Evolutionary conservation across 1,140 invertebrate genomes (phyloP).

Genomic region (Procambarus clarkii): DNA sequence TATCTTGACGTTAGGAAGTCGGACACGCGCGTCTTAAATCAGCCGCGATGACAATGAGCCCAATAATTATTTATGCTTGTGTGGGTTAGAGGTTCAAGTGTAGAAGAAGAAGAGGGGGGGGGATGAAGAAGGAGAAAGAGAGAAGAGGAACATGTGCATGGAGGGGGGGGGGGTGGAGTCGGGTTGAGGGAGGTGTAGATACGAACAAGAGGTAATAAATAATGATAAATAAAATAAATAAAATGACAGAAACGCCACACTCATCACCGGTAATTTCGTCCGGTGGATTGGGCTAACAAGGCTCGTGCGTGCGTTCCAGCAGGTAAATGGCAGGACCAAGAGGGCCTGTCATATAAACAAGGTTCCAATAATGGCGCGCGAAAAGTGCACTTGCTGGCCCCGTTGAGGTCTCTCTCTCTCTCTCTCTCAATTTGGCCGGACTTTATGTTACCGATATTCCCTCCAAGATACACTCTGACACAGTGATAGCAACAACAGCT

Average conservation of each 20-base stretch:
- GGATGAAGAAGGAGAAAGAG: no score
- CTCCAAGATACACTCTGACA: no score
- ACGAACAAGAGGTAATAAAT: conserved; percentile 21
- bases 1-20: conserved; percentile 36
- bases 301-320: conserved; percentile 19
- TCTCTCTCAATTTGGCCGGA: not conserved
- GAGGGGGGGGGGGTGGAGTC: no score
- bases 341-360: conserved; percentile 20
- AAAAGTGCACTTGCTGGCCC: not conserved
- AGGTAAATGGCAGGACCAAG: not conserved
- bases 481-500: no score
- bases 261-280: conserved; percentile 24
- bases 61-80: conserved; percentile 23
- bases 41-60: conserved; percentile 25
- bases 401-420: not conserved
- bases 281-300: conserved; percentile 1
- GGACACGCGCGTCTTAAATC: conserved; percentile 28
- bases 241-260: conserved; percentile 20
- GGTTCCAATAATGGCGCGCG: not conserved
- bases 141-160: no score
- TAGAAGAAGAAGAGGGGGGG: no score
- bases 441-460: not conserved
- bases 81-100: not conserved
- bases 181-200: not conserved
- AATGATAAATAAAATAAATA: conserved; percentile 27